Evolutionary conservation across 1,140 invertebrate genomes (phyloP), one percentile per base, ranked within the genome.

Genomic region (Drosophila biarmipes): DNA sequence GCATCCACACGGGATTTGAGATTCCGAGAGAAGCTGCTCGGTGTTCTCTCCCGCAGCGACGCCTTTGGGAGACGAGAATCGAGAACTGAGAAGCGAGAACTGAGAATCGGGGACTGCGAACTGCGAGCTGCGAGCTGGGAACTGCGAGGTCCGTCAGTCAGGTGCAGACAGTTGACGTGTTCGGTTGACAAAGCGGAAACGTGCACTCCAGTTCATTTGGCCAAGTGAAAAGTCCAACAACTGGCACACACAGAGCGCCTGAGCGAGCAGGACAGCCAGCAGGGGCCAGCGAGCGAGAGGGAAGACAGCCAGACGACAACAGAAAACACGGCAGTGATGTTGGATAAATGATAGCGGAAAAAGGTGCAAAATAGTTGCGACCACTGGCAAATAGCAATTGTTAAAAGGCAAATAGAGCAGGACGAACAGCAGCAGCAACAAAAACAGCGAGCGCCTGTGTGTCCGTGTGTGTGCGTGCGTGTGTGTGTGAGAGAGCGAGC

Each of bases 81-180:
- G 24, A 24, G 24, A 24, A 24, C 24, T 24, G 24, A 24, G 24
- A 24, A 24, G 3, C 5, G 24, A 24, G 24, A 27, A 51, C 19
- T 8, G 38, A n/a, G 55, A 27, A 19, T 62, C 42, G 46, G 6
- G 73, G 67, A 49, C 46, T 15, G 54, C 56, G 61, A 63, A 29
- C 55, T 42, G 40, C 35, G 57, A 57, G 38, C 49, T 31, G 61
- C 52, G 49, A 42, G 29, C 35, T 56, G 53, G 8, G 77, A 64
- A 57, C 59, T 57, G 61, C 67, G 54, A 64, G 42, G 62, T 35
- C 51, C 67, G 66, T 90, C 79, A 90, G 90, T 91, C 86, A 91
- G 90, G 86, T 91, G 90, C 86, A 91, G 90, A 90, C 90, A 91
- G 90, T 91, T 91, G 90, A 90, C 90, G 90, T 89, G 90, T 81